Evolutionary conservation across 2,888 invertebrate species (phyloP).

Genomic region (Rhyacophila evoluta): DNA sequence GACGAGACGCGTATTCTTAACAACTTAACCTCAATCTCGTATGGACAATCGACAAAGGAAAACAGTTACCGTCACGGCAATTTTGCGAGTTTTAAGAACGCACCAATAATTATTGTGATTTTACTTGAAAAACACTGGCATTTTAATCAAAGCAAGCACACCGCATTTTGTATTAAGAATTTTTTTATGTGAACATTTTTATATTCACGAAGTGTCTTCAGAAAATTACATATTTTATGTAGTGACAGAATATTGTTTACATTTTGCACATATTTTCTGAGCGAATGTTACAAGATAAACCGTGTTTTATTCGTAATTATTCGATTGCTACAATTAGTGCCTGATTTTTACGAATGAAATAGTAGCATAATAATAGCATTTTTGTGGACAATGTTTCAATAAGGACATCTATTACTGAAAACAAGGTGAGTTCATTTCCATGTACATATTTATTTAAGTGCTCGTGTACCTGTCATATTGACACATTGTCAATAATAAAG

Average conservation of each 20-base stretch:
- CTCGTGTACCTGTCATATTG: too few relatives aligned
- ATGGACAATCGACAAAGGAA: not conserved
- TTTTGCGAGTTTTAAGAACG: not conserved
- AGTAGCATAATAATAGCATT: not conserved
- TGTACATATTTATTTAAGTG: too few relatives aligned
- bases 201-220: not conserved
- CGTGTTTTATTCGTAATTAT: constrained; percentile 24
- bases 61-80: not conserved
- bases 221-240: not conserved
- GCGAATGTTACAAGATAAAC: constrained; percentile 24
- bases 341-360: not conserved
- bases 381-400: not conserved
- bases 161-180: not conserved
- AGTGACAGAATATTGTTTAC: constrained; percentile 16
- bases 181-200: not conserved
- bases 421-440: not conserved
- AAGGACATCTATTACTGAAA: not conserved
- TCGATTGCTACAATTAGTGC: not conserved
- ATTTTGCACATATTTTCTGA: constrained; percentile 1
- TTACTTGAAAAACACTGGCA: not conserved
- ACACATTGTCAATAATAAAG: too few relatives aligned
- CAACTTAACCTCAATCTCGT: constrained; percentile 7
- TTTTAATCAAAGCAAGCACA: not conserved
- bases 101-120: constrained; percentile 5
- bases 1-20: not conserved